Base-by-base conservation (phyloP, 2,113 vertebrate species). In the Silurus meridionalis region DNA sequence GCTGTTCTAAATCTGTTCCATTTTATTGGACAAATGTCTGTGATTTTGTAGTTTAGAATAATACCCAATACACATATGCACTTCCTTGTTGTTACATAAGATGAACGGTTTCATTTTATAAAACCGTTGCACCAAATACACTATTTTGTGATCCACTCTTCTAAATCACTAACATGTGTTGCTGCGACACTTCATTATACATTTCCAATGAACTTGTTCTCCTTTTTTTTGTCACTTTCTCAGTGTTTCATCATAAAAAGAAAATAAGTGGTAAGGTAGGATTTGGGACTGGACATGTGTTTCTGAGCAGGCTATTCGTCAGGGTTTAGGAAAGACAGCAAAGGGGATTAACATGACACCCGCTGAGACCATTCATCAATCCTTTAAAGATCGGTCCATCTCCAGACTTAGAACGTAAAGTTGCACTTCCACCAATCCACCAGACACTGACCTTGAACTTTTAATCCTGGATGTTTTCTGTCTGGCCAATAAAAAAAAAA, bases 401-500 rank as follows among this genome's bases (percentile, higher is more conserved):
- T 83, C 21, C 84, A 83, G 25, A 19, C 57, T 71, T 48, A 74
- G 75, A 81, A 75, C 67, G 72, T 9, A 79, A 60, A 79, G 53
- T 67, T 82, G 64, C 67, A 77, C 71, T 46, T 23, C 74, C 25
- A 85, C 74, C 74, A 52, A 64, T 67, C 55, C 69, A 46, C 53
- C 58, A 75, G 69, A 82, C 57, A 57, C 60, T 87, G 63, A 87
- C 72, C 83, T 85, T 87, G 61, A 85, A 53, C 52, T 64, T 72
- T 82, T 87, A 85, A 87, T 63, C 78, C 48, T 81, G 15, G 55
- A 17, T 67, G 69, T 77, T 89, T 89, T 87, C 25, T 85, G 77
- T 78, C 85, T 58, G 72, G 67, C 82, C 82, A 52, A n/a, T 71
- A 72, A 78, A 79, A 57, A 81, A 21, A 80, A 79, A 86, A 25